These are phyloP conservation scores for Rhabdomys pumilio DNA, from an alignment of 2,797 vertebrate genomes.

Conservation along the genomic window DNA sequence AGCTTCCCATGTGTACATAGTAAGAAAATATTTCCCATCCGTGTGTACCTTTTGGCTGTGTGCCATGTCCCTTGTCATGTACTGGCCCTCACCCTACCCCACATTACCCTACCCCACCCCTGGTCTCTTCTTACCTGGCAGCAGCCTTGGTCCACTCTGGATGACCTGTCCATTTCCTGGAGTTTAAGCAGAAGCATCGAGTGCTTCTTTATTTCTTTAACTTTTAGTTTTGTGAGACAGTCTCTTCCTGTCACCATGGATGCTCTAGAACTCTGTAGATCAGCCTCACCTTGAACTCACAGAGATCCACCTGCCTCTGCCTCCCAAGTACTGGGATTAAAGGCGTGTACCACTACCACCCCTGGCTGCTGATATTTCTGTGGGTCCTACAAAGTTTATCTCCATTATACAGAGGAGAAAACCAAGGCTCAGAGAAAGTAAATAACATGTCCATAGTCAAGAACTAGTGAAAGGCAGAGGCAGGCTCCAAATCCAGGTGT, in stretches of 20 bases:
- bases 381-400: neutral
- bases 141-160: neutral
- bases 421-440: neutral
- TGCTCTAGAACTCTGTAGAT: neutral
- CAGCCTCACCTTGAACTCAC: neutral
- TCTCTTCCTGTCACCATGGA: neutral
- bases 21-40: neutral
- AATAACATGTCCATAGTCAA: neutral
- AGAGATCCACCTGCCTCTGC: neutral
- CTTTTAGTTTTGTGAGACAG: neutral
- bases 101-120: no score
- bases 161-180: neutral
- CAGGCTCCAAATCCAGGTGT: neutral
- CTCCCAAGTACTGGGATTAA: neutral
- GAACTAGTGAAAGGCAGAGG: neutral
- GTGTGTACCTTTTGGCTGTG: neutral
- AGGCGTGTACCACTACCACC: neutral
- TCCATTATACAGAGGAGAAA: slow-evolving; percentile 46
- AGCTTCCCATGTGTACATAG: neutral
- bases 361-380: neutral
- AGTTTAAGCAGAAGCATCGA: neutral
- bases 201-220: neutral
- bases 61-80: neutral
- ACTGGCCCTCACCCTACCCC: no score
- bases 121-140: neutral